Conservation (phyloP, 2,113 vertebrate genomes). For the Danio rerio region GRCz12tu NC_133180.1:53943001-53943500, state of each 20-base stretch:
- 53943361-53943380: conserved; percentile 21
- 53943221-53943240: conserved; percentile 66
- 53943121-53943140: conserved; percentile 40
- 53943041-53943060: conserved; percentile 74
- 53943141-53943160: conserved; percentile 10
- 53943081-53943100: conserved; percentile 70
- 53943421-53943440: background rate
- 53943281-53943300: conserved; percentile 68
- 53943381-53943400: background rate
- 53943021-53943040: conserved; percentile 75
- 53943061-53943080: conserved; percentile 73
- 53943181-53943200: conserved; percentile 23
- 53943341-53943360: background rate
- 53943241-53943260: conserved; percentile 68
- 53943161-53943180: conserved; percentile 27
- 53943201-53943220: conserved; percentile 36
- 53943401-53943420: background rate
- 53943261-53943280: conserved; percentile 69
- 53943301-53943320: conserved; percentile 39
- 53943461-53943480: too few relatives aligned
- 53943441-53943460: too few relatives aligned
- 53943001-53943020: conserved; percentile 72
- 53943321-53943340: conserved; percentile 29
- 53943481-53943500: too few relatives aligned
- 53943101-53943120: conserved; percentile 58